Evolutionary conservation across 2,888 invertebrate genomes (phyloP), one percentile per base, ranked within the genome.

Genomic region (Drosophila falleni): DNA sequence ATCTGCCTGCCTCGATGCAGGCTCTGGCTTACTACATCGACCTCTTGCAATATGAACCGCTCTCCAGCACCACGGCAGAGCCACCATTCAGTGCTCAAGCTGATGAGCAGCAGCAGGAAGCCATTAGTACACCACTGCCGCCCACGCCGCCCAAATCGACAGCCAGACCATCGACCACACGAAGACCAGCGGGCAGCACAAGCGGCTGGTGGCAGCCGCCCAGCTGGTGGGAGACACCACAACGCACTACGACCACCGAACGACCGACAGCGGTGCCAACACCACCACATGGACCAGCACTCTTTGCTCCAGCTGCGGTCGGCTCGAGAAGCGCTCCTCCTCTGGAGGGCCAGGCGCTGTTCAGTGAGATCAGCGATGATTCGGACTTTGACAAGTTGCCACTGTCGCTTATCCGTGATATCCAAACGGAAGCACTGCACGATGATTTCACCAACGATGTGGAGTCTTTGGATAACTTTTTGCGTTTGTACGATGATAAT

Each of bases 1-100:
- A 92, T 73, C 78, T 93, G 67, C 92, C 93, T 47, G 91, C 92
- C 4, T 90, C 90, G 13, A 93, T 93, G 93, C 93, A 93, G 74
- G 92, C 92, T 3, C 68, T 93, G 60, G 92, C 92, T 31, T 93
- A 93, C 73, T 92, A 92, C 47, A 92, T 92, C 39, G 93, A 93
- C 69, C 81, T 83, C n/a, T 75, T 93, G 61, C 92, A 93, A 67
- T 93, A 93, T 65, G 93, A 93, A 56, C 91, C 91, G 19, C 51
- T 91, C 1, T 78, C 85, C 53, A 84, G 83, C 50, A 93, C 93
- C 53, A 93, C 93, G 0, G 80, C 91, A 9, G 93, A 93, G 68
- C 93, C 93, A 9, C 92, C 93, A 0, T 92, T 92, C 66, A 88
- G 81, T 61, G 86, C 77, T 1, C 73, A 69, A 35, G 78, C 80